Percentiles rank a stretch among this genome's conserved stretches.
phyloP scores from a whole-genome alignment of 53 echinoderm and acorn worm genomes.

The Holothuria leucospilota region DNA sequence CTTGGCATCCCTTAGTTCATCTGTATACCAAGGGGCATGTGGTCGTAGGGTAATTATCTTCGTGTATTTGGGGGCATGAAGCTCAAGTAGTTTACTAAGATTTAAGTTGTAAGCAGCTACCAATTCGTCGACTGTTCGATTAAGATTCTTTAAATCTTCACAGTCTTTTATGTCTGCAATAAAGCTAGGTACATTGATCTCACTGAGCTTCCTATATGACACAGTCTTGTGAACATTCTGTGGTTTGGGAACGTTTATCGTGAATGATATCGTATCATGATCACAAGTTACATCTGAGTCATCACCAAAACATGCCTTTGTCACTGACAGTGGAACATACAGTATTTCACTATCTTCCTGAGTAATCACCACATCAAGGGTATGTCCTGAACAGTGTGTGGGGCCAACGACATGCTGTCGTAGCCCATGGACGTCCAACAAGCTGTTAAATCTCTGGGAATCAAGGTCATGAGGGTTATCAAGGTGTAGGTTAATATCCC shows the following conservation, averaged over 20 bases:
- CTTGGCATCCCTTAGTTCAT: conserved; percentile 47
- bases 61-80: conserved; percentile 27
- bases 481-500: conserved; percentile 42
- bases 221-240: not conserved
- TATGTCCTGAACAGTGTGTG: conserved; percentile 46
- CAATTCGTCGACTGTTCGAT: conserved; percentile 10
- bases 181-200: conserved; percentile 16
- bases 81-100: not conserved
- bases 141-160: not conserved
- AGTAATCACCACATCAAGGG: conserved; percentile 47
- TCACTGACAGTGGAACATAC: not conserved
- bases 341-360: conserved; percentile 26
- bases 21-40: conserved; percentile 50
- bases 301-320: conserved; percentile 22
- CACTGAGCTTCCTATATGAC: conserved; percentile 2
- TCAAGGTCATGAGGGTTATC: conserved; percentile 28
- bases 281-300: not conserved
- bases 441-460: conserved; percentile 17
- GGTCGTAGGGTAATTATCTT: conserved; percentile 45
- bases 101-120: conserved; percentile 32
- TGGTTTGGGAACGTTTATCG: conserved; percentile 15
- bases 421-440: conserved; percentile 21
- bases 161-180: conserved; percentile 39
- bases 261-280: conserved; percentile 10
- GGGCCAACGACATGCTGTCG: conserved; percentile 43